Evolutionary conservation across 2,113 vertebrate species (phyloP).

Genomic region (Chloebia gouldiae): DNA sequence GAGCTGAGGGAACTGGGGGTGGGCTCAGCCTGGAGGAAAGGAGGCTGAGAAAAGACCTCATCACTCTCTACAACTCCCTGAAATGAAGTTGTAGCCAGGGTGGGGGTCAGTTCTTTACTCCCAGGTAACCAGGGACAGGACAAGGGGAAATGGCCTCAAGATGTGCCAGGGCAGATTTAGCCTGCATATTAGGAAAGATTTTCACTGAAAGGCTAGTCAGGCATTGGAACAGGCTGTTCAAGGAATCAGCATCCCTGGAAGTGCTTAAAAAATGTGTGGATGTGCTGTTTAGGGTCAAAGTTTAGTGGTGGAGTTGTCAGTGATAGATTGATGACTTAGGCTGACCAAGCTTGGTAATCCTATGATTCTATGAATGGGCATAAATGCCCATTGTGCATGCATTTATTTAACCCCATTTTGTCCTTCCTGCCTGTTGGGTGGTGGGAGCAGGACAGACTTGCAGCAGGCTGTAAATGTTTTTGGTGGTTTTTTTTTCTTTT

Average conservation of each 20-base stretch:
- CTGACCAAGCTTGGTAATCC: background rate
- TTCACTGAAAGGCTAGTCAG: background rate
- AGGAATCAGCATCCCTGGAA: background rate
- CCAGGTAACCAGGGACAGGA: accelerated
- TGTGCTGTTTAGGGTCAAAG: background rate
- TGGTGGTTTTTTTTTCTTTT: no score
- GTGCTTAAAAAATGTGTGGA: background rate
- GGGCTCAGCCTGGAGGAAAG: background rate
- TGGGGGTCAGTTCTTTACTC: accelerated
- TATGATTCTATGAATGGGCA: background rate
- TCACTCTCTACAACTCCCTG: background rate
- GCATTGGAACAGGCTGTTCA: background rate
- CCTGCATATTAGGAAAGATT: background rate
- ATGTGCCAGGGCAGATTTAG: background rate
- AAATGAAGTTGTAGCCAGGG: background rate
- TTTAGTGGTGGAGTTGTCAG: no score
- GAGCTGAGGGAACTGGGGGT: background rate
- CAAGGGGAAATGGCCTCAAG: accelerated
- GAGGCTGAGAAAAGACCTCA: background rate
- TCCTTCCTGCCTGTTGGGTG: background rate
- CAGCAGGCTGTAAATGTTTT: background rate
- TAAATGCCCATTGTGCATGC: background rate
- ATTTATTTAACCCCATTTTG: background rate
- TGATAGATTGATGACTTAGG: no score
- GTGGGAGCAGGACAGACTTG: background rate